Evolutionary conservation across 1,140 invertebrate species (phyloP).

Genomic region (Aphis craccivora): DNA sequence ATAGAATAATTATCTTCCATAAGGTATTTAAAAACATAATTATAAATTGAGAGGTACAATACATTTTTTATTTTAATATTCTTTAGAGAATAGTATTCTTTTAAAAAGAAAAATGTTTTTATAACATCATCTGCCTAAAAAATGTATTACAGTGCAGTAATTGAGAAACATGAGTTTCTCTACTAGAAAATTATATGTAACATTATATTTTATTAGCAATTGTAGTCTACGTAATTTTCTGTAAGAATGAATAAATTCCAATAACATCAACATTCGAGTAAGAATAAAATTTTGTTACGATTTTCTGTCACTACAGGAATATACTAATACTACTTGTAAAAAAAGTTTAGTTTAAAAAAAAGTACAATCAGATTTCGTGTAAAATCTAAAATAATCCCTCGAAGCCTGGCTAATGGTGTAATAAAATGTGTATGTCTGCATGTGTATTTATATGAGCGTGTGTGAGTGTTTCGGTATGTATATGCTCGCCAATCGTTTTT

Average conservation of each 20-base stretch:
- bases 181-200: background rate
- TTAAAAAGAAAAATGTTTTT: background rate
- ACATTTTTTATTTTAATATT: background rate
- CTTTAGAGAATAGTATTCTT: background rate
- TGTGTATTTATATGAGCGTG: background rate
- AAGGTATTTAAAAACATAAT: background rate
- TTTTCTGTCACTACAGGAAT: background rate
- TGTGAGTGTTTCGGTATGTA: background rate
- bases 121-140: background rate
- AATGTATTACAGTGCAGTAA: background rate
- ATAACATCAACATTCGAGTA: background rate
- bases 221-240: background rate
- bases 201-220: background rate
- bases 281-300: background rate
- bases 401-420: constrained; percentile 9
- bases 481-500: constrained; percentile 14
- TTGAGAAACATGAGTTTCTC: background rate
- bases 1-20: background rate
- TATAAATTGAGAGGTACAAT: background rate
- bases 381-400: constrained; percentile 42
- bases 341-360: constrained; percentile 20
- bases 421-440: constrained; percentile 20
- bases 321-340: background rate
- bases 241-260: background rate
- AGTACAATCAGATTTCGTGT: constrained; percentile 18